Evolutionary conservation across 2,888 invertebrate genomes (phyloP).

Genomic region (Brenthis ino): DNA sequence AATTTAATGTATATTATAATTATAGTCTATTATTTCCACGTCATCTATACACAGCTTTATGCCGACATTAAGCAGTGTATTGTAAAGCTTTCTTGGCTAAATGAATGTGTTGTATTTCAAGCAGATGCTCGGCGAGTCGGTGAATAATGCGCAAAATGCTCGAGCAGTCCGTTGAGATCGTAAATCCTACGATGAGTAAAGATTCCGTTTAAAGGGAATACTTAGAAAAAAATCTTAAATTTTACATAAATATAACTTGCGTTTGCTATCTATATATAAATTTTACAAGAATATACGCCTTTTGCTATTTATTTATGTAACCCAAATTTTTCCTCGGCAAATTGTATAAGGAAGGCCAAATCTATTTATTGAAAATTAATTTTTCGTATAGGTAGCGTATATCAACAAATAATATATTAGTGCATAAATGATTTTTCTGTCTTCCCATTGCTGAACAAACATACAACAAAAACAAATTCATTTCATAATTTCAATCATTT

Average conservation of each 20-base stretch:
- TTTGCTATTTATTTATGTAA: neutral
- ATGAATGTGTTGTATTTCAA: conserved; percentile 38
- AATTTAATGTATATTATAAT: neutral
- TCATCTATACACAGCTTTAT: conserved; percentile 20
- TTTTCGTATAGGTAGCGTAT: no score
- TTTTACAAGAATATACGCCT: neutral
- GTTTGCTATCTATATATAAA: neutral
- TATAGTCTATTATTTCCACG: neutral
- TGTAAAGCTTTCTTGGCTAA: conserved; percentile 51
- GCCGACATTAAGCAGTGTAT: conserved; percentile 37
- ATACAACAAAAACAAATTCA: no score
- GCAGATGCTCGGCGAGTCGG: conserved; percentile 26
- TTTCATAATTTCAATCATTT: no score
- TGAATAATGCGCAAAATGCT: conserved; percentile 31
- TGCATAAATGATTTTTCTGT: no score
- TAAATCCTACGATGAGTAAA: conserved; percentile 33
- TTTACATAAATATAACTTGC: conserved; percentile 2
- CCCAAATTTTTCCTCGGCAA: neutral
- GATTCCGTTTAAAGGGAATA: conserved; percentile 25
- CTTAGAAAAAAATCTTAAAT: conserved; percentile 22
- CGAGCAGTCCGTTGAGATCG: conserved; percentile 27
- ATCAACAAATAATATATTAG: no score
- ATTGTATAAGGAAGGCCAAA: neutral
- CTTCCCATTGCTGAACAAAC: no score
- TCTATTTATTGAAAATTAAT: no score